Conservation (phyloP, 2,797 vertebrate species). For the Platalea minor region DNA sequence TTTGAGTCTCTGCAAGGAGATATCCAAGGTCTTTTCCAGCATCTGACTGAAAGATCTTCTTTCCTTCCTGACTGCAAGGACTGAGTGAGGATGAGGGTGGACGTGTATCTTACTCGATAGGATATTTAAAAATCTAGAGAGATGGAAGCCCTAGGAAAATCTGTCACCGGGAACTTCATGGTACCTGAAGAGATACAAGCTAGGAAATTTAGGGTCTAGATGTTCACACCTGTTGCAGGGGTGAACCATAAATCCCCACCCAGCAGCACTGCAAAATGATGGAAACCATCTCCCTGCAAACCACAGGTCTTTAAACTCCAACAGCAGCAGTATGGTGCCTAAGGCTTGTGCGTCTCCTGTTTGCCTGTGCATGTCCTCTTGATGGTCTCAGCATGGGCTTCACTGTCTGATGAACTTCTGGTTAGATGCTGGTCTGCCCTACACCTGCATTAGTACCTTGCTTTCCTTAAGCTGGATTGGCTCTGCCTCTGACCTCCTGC, state of each 20-base stretch:
- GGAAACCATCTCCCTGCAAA: background rate
- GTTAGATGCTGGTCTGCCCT: background rate
- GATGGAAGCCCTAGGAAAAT: background rate
- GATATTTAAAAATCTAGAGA: background rate
- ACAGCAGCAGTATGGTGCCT: background rate
- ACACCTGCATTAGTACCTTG: background rate
- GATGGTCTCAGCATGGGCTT: background rate
- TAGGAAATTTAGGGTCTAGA: background rate
- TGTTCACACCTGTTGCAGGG: background rate
- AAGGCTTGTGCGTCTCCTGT: background rate
- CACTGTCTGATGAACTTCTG: background rate
- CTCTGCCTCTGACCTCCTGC: background rate
- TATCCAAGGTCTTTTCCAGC: conserved; percentile 13
- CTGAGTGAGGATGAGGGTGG: background rate
- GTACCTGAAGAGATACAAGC: background rate
- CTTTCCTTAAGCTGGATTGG: background rate
- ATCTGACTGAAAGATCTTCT: background rate
- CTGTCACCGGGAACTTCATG: background rate
- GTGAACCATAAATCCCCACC: background rate
- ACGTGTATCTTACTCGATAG: background rate
- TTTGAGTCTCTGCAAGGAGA: background rate
- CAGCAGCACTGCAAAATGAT: background rate
- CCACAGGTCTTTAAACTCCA: background rate
- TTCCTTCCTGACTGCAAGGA: background rate
- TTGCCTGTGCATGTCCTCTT: background rate